Percentiles rank a stretch among this genome's conserved stretches.
These are phyloP conservation scores for Graphium colonna DNA, from an alignment of 2,888 invertebrate species.

Conservation along the genomic window DNA sequence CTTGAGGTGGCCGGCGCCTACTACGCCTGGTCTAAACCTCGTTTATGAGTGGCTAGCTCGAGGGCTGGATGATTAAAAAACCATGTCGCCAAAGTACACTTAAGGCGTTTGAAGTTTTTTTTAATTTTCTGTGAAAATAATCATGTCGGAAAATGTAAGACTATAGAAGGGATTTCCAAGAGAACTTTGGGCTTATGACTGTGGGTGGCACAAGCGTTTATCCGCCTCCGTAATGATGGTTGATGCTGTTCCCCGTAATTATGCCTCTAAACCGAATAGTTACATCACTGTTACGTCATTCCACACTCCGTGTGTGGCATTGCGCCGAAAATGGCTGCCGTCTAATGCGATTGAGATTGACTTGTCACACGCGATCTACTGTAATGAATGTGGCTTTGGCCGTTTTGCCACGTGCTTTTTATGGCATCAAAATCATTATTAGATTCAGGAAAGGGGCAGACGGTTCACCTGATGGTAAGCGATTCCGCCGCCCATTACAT, in stretches of 20 bases:
- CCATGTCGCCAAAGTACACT: too few relatives aligned
- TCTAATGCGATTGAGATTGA: slow-evolving; percentile 11
- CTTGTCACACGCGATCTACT: slow-evolving; percentile 13
- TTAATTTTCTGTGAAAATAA: too few relatives aligned
- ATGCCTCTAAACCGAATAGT: slow-evolving; percentile 56
- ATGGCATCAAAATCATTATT: too few relatives aligned
- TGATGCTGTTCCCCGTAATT: slow-evolving; percentile 64
- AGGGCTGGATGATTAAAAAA: background rate
- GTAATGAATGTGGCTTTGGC: background rate
- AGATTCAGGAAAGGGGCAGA: too few relatives aligned
- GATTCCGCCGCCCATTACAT: too few relatives aligned
- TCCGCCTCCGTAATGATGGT: slow-evolving; percentile 50
- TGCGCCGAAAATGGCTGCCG: slow-evolving; percentile 22
- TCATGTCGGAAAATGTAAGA: background rate
- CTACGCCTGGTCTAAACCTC: too few relatives aligned
- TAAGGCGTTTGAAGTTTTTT: background rate
- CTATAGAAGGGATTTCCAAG: slow-evolving; percentile 7
- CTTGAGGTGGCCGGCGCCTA: too few relatives aligned
- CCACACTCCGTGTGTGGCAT: slow-evolving; percentile 62
- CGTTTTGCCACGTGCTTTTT: too few relatives aligned
- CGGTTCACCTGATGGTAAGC: too few relatives aligned
- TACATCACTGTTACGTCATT: slow-evolving; percentile 59
- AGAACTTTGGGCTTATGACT: slow-evolving; percentile 55
- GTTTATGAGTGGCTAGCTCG: too few relatives aligned
- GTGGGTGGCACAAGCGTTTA: slow-evolving; percentile 40